Evolutionary conservation across 2,797 vertebrate genomes (phyloP).

Genomic region (Champsocephalus gunnari): DNA sequence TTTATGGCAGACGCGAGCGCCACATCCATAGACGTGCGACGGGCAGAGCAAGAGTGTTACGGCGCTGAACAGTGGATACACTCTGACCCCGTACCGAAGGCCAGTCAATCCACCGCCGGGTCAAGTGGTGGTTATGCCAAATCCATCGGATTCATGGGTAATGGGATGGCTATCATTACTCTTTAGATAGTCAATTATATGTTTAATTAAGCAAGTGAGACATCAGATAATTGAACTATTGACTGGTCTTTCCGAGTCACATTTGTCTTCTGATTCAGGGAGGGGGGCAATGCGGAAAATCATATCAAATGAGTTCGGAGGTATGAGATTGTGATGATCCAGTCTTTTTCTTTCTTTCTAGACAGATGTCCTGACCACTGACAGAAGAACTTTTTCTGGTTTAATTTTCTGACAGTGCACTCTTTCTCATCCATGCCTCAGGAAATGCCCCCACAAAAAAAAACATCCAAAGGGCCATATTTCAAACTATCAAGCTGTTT

Average conservation of each 20-base stretch:
- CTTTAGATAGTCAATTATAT: constrained; percentile 75
- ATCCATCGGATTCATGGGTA: constrained; percentile 70
- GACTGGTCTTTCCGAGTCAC: constrained; percentile 64
- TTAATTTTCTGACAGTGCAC: constrained; percentile 21
- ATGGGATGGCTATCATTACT: constrained; percentile 76
- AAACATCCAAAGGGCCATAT: constrained; percentile 64
- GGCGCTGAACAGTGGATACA: constrained; percentile 59
- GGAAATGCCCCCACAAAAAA: constrained; percentile 45
- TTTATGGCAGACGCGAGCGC: constrained; percentile 71
- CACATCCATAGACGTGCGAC: constrained; percentile 52
- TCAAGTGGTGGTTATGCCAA: constrained; percentile 77
- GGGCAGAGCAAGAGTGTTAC: constrained; percentile 41
- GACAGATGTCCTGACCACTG: constrained; percentile 48
- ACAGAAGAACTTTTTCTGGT: constrained; percentile 38
- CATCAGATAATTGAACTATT: constrained; percentile 82
- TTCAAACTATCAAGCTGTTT: constrained; percentile 64
- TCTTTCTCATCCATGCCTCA: constrained; percentile 32
- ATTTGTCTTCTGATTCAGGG: constrained; percentile 67
- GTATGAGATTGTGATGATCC: constrained; percentile 40
- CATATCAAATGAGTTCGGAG: constrained; percentile 40
- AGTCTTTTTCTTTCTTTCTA: constrained; percentile 23
- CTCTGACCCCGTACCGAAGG: constrained; percentile 66
- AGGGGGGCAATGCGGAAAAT: constrained; percentile 19
- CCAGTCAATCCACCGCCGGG: constrained; percentile 66
- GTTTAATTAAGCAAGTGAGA: constrained; percentile 82